Percentiles rank a stretch among this genome's conserved stretches.
Evolutionary conservation across 2,113 vertebrate species (phyloP).

Genomic region (Hyperopisus bebe): DNA sequence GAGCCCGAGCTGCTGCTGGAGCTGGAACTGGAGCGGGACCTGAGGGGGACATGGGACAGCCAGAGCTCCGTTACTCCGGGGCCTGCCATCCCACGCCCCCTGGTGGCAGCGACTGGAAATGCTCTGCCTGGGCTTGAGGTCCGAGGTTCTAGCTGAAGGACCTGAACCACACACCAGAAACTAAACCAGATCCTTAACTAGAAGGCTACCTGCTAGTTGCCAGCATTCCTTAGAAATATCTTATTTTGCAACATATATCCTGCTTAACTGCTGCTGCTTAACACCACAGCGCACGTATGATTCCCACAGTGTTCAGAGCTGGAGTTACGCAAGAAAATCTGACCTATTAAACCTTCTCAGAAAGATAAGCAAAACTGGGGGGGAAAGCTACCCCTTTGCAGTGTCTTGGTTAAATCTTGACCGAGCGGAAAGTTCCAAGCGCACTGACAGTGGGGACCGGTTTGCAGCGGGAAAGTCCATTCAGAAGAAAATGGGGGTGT

Average conservation of each 20-base stretch:
- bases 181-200: background rate
- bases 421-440: background rate
- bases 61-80: background rate
- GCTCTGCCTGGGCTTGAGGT: background rate
- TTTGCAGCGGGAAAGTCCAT: background rate
- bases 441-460: background rate
- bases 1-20: constrained; percentile 93
- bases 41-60: constrained; percentile 22
- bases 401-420: background rate
- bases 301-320: background rate
- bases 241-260: background rate
- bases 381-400: background rate
- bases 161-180: background rate
- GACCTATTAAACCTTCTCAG: background rate
- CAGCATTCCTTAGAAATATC: background rate
- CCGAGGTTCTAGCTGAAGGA: background rate
- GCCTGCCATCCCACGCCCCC: background rate
- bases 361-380: background rate
- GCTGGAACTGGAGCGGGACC: constrained; percentile 79
- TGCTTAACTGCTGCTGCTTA: too few relatives aligned
- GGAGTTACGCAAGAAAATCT: background rate
- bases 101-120: background rate
- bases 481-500: background rate
- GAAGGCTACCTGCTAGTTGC: background rate
- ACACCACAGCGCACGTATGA: background rate